These are phyloP conservation scores for Sipha maydis DNA, from an alignment of 2,888 invertebrate genomes.

Conservation along the genomic window DNA sequence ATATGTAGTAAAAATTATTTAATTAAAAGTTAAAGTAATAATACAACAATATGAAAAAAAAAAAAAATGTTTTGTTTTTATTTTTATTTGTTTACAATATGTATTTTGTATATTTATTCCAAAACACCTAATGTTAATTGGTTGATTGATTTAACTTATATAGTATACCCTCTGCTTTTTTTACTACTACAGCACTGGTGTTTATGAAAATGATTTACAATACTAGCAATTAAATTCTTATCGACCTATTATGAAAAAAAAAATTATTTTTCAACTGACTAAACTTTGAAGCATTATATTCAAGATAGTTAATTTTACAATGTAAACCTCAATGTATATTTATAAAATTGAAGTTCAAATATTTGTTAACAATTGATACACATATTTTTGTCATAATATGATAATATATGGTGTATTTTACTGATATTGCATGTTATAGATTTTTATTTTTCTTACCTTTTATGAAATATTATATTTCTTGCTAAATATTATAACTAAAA, in stretches of 20 bases:
- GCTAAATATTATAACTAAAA: background rate
- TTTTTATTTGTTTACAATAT: no score
- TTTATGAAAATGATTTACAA: background rate
- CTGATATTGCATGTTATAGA: background rate
- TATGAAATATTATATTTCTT: background rate
- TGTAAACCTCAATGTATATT: background rate
- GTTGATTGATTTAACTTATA: no score
- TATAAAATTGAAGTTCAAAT: background rate
- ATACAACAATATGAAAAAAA: no score
- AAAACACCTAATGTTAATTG: no score
- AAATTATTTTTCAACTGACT: background rate
- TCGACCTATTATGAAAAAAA: background rate
- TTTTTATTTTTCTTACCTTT: background rate
- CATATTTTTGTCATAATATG: background rate
- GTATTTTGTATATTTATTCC: no score
- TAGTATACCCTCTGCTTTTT: no score
- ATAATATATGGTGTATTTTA: background rate
- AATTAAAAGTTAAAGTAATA: no score
- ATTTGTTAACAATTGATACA: background rate
- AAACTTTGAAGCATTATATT: background rate
- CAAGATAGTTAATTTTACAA: background rate
- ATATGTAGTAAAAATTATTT: no score
- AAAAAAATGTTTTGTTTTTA: no score
- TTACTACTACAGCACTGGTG: no score
- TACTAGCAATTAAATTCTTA: background rate